Evolutionary conservation across 2,113 vertebrate species (phyloP), one percentile per base, ranked within the genome.

Genomic region (Syrrhaptes paradoxus): DNA sequence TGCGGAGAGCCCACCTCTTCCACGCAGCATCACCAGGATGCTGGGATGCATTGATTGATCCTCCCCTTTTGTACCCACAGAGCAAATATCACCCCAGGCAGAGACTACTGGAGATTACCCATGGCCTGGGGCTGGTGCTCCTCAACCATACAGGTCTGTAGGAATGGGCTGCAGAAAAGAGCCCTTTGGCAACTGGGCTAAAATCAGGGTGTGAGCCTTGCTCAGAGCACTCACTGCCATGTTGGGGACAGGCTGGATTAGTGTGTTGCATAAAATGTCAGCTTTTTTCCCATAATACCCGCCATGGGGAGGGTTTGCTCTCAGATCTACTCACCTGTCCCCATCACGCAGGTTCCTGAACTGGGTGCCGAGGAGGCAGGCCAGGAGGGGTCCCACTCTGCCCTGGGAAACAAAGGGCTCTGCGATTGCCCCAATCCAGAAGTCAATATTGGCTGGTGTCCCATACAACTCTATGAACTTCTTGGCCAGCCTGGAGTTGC

Each of bases 401-500:
- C 98, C 98, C 10, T 90, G 97, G 0, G 98, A 97, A 67, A 98
- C 67, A n/a, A 98, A 81, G 1, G 99, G 98, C 91, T 99, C 99
- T 20, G 99, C 98, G 3, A 99, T 97, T 67, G 98, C 98, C 29
- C 99, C 98, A 15, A 99, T 94, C 99, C 99, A 99, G 91, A 99
- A 96, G 67, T 99, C 99, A 10, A 98, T 99, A 81, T 99, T 99
- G 68, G 98, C 71, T 0, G 97, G 97, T 1, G 98, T 99, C 48
- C 98, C 98, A 3, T 99, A 99, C 51, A 99, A 89, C 5, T 89
- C 46, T 51, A 98, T 96, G 21, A 99, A 98, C 95, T 98, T 99
- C 70, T 97, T 90, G 43, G 98, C 99, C 95, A 99, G 87, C 38
- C 86, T 63, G 31, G 5, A 57, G 78, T 98, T 99, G 25, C 74